Base-by-base conservation (phyloP, 2,888 invertebrate genomes). In the Ametastegia equiseti region DNA sequence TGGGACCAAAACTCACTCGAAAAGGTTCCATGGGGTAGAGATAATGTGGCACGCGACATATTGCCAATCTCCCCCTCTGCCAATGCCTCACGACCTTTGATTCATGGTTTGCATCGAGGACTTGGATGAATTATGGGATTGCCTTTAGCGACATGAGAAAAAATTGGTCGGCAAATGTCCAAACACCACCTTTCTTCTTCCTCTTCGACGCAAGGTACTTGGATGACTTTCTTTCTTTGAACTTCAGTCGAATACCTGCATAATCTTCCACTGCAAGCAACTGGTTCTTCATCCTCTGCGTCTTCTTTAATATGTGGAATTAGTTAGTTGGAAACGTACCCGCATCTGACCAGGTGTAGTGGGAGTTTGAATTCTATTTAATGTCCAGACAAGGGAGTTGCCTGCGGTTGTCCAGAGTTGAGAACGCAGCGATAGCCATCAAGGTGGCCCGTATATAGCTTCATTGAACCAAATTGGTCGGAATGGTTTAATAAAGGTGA, bases 41-140 rank as follows among this genome's bases (percentile, higher is more conserved):
- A 78, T 78, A 78, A 78, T 78, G 78, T 91, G 90, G 89, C 91
- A 90, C 90, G 89, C 86, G 90, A 87, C 91, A 91, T 91, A 91
- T 90, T 91, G 90, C 86, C 73, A 57, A 78, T 78, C 60, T 57
- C 45, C 54, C 75, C 75, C 27, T 13, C n/a, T n/a, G 54, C 19
- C 27, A 30, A 63, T 27, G n/a, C 27, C 13, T 19, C 33, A 13
- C 75, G 36, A 19, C 47, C 36, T 75, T 75, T 75, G 50, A 75
- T 75, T 75, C 54, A 50, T 50, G 54, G 71, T n/a, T 71, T 36
- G 6, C 45, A n/a, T 11, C 15, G 63, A 30, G 13, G 9, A n/a
- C 67, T n/a, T 9, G 5, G 75, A 36, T 33, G 54, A 54, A 54
- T 75, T 75, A 75, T 54, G 5, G 36, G 54, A 11, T 54, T 50